Conservation (phyloP, 1,140 invertebrate genomes). For the Artemia franciscana region DNA sequence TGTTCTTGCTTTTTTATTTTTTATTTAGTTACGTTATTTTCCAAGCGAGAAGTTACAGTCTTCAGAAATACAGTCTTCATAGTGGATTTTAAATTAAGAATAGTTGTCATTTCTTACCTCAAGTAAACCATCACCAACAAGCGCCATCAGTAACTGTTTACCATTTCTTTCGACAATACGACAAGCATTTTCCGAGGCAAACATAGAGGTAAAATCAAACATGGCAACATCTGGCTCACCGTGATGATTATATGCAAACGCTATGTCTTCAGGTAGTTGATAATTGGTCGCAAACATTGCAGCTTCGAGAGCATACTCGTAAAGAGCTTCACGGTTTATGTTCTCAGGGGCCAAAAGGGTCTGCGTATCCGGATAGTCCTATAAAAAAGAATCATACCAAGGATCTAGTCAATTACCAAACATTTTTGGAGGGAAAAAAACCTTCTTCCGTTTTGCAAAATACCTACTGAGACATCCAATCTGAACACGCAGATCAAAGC, state of each 20-base stretch:
- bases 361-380: conserved; percentile 76
- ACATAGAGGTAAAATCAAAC: conserved; percentile 99
- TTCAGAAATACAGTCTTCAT: too few relatives aligned
- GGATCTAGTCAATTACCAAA: too few relatives aligned
- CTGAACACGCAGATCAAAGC: too few relatives aligned
- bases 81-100: too few relatives aligned
- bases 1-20: too few relatives aligned
- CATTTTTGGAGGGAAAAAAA: too few relatives aligned
- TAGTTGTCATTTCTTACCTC: conserved; percentile 33
- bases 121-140: conserved; percentile 86
- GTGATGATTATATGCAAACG: conserved; percentile 95
- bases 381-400: too few relatives aligned
- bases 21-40: too few relatives aligned
- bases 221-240: conserved; percentile 95
- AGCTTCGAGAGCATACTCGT: conserved; percentile 81
- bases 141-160: conserved; percentile 51
- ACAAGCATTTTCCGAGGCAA: conserved; percentile 82
- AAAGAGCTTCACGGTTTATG: conserved; percentile 63
- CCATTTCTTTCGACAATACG: conserved; percentile 50
- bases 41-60: too few relatives aligned
- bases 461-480: too few relatives aligned
- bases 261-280: conserved; percentile 50
- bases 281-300: conserved; percentile 87
- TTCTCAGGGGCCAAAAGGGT: conserved; percentile 65
- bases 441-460: too few relatives aligned